These are phyloP conservation scores for Gymnodraco acuticeps DNA, from an alignment of 2,797 vertebrate species.

Conservation along the genomic window DNA sequence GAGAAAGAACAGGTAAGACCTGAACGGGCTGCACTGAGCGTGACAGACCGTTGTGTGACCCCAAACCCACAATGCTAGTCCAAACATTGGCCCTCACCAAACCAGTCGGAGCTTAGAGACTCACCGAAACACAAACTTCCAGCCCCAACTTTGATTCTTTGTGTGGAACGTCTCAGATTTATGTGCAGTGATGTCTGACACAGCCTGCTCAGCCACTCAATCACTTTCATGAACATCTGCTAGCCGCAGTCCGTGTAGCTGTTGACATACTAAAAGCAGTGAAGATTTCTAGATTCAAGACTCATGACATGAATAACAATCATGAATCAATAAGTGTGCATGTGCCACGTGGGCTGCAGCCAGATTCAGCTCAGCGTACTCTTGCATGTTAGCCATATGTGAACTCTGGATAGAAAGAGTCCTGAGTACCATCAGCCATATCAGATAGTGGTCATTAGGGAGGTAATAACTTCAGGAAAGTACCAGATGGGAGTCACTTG, in stretches of 20 bases:
- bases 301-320: background rate
- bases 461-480: conserved; percentile 52
- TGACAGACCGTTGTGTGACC: conserved; percentile 52
- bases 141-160: conserved; percentile 41
- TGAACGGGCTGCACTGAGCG: conserved; percentile 59
- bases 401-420: conserved; percentile 31
- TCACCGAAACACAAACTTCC: conserved; percentile 59
- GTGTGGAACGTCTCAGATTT: conserved; percentile 45
- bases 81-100: conserved; percentile 68
- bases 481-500: conserved; percentile 71
- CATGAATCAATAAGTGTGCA: conserved; percentile 3
- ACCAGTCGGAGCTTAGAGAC: conserved; percentile 57
- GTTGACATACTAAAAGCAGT: background rate
- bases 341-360: background rate
- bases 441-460: conserved; percentile 63
- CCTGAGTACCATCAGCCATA: conserved; percentile 48
- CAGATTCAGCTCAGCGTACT: conserved; percentile 19
- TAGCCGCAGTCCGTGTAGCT: conserved; percentile 2
- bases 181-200: conserved; percentile 23
- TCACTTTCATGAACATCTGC: conserved; percentile 8
- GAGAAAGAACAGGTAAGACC: conserved; percentile 83
- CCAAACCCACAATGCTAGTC: conserved; percentile 34
- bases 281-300: background rate
- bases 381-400: conserved; percentile 36
- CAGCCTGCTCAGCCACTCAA: conserved; percentile 24